Percentiles rank a stretch among this genome's conserved stretches.
Evolutionary conservation across 64 coral and sea anemone genomes (phyloP).

Genomic region (Montipora efflorescens): DNA sequence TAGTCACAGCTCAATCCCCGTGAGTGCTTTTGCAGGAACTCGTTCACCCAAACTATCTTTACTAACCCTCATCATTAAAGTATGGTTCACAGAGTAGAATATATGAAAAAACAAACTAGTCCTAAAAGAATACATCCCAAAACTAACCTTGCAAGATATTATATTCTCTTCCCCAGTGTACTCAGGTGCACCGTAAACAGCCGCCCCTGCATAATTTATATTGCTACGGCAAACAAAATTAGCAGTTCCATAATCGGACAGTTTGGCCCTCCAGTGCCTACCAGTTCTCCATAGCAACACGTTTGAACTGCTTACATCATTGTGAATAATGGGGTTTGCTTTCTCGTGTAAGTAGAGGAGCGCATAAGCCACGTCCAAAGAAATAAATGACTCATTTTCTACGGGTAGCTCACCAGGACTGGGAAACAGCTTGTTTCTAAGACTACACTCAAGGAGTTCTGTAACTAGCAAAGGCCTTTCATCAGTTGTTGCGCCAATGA

Average conservation of each 20-base stretch:
- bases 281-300: slow-evolving; percentile 62
- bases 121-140: too few species aligned
- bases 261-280: slow-evolving; percentile 48
- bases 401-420: too few species aligned
- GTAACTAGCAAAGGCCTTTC: slow-evolving; percentile 54
- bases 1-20: too few species aligned
- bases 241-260: slow-evolving; percentile 73
- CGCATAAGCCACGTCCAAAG: neutral
- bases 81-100: too few species aligned
- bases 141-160: slow-evolving; percentile 4
- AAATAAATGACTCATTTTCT: too few species aligned
- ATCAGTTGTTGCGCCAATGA: slow-evolving; percentile 80
- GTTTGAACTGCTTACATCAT: slow-evolving; percentile 71
- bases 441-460: slow-evolving; percentile 65
- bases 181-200: slow-evolving; percentile 20
- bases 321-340: slow-evolving; percentile 38
- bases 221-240: slow-evolving; percentile 20
- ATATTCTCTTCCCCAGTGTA: neutral
- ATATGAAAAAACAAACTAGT: too few species aligned
- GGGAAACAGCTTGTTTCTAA: neutral
- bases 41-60: too few species aligned
- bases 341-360: neutral
- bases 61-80: too few species aligned
- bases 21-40: too few species aligned
- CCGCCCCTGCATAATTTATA: slow-evolving; percentile 14